phyloP scores from a whole-genome alignment of 2,113 vertebrate species.

The Manacus vitellinus region DNA sequence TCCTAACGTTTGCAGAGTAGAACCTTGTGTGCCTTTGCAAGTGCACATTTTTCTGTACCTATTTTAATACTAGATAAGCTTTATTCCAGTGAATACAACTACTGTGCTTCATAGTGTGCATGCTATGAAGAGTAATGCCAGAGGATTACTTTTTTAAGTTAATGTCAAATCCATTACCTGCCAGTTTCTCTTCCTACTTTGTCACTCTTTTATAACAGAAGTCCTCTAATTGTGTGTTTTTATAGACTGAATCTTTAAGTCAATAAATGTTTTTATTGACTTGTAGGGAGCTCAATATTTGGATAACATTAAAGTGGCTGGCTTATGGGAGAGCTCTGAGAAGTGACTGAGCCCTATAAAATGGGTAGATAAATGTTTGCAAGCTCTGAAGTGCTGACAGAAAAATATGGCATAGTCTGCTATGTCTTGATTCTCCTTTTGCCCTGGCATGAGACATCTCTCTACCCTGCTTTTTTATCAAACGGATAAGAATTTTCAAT shows the following conservation, averaged over 20 bases:
- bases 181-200: not conserved
- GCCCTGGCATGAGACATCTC: not conserved
- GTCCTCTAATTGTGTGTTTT: conserved; percentile 42
- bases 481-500: not conserved
- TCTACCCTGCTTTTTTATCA: not conserved
- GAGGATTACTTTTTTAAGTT: not conserved
- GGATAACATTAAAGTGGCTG: conserved; percentile 10
- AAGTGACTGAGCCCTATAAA: not conserved
- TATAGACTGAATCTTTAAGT: conserved; percentile 41
- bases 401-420: not conserved
- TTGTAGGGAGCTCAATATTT: conserved; percentile 3
- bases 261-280: conserved; percentile 52
- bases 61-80: not conserved
- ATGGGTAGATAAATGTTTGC: not conserved
- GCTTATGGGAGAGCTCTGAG: not conserved
- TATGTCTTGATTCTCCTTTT: not conserved
- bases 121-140: not conserved
- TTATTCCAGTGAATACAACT: not conserved
- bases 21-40: not conserved
- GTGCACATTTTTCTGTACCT: not conserved
- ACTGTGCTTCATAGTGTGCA: not conserved
- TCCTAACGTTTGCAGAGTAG: not conserved
- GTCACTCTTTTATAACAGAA: conserved; percentile 20
- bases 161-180: not conserved
- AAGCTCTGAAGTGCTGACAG: not conserved